These are phyloP conservation scores for Mystacides longicornis DNA, from an alignment of 2,888 invertebrate species.

Conservation along the genomic window DNA sequence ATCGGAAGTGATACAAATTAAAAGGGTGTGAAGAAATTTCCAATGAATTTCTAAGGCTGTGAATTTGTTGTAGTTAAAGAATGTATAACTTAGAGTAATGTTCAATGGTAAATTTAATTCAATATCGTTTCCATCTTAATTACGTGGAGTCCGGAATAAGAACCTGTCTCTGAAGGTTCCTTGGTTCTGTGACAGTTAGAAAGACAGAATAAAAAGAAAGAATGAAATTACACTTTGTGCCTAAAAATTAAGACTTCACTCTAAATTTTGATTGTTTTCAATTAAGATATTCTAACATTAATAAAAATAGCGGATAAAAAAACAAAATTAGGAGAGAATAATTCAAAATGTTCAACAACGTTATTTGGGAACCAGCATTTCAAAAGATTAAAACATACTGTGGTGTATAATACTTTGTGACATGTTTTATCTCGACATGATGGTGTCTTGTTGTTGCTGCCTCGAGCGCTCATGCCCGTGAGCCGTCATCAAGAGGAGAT, in stretches of 20 bases:
- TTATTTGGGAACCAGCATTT: conserved; percentile 1
- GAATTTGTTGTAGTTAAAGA: conserved; percentile 1
- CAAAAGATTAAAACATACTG: neutral
- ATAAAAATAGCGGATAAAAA: too few relatives aligned
- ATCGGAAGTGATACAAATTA: neutral
- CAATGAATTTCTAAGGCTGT: neutral
- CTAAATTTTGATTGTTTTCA: neutral
- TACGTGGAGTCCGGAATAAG: neutral
- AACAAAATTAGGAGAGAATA: neutral
- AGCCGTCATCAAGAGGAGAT: too few relatives aligned
- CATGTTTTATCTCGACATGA: neutral
- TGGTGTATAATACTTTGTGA: neutral
- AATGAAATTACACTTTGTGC: neutral
- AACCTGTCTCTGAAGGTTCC: neutral
- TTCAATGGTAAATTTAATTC: neutral
- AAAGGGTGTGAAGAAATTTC: neutral
- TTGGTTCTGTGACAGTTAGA: neutral
- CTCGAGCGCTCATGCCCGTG: neutral
- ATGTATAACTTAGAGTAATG: conserved; percentile 1
- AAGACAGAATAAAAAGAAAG: too few relatives aligned
- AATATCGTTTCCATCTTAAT: neutral
- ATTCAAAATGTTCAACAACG: neutral
- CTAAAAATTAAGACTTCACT: neutral
- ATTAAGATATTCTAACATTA: conserved; percentile 1
- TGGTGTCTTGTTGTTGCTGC: too few relatives aligned